phyloP scores from a whole-genome alignment of 1,140 invertebrate genomes.

The Brachionus sp. region DNA sequence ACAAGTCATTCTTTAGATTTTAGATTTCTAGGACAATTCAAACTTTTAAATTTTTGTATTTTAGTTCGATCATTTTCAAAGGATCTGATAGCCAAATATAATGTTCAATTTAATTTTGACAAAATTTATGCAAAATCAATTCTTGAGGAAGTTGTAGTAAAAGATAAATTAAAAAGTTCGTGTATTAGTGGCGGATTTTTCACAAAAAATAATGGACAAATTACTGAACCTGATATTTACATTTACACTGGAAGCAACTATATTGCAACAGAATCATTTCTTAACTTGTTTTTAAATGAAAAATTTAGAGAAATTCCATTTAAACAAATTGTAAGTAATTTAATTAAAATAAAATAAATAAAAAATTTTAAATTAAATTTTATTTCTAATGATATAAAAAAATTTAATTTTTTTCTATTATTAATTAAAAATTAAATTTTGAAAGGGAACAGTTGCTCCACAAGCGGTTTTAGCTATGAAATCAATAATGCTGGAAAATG shows the following conservation, averaged over 20 bases:
- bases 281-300: not conserved
- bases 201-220: not conserved
- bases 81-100: no score
- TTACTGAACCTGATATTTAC: not conserved
- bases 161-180: not conserved
- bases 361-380: no score
- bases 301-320: not conserved
- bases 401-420: not conserved
- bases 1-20: no score
- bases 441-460: not conserved
- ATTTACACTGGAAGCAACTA: not conserved
- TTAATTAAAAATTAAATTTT: constrained; percentile 3
- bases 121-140: not conserved
- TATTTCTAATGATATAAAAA: no score
- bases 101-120: not conserved
- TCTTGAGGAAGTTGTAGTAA: not conserved
- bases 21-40: no score
- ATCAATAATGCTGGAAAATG: not conserved
- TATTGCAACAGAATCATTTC: not conserved
- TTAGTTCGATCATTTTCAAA: no score
- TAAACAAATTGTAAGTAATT: not conserved
- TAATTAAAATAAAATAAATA: not conserved
- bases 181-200: not conserved
- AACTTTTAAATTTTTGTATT: no score
- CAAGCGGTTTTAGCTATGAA: not conserved